phyloP scores from a whole-genome alignment of 2,113 vertebrate genomes.

The Gracilinanus agilis region DNA sequence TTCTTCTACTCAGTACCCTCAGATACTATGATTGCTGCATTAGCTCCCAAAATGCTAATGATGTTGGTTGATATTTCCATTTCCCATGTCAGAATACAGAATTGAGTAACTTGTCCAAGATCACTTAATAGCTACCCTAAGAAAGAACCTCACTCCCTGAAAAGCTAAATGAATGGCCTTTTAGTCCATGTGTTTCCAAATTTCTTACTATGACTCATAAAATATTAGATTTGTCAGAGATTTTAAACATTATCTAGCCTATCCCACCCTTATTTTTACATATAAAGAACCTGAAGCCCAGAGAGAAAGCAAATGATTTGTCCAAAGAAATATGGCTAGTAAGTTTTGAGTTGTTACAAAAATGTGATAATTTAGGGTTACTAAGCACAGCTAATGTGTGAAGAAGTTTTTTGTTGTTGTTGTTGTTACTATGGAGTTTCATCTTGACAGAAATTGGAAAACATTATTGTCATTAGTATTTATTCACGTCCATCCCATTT shows the following conservation, averaged over 20 bases:
- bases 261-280: neutral
- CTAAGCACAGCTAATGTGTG: neutral
- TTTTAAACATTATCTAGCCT: neutral
- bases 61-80: neutral
- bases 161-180: neutral
- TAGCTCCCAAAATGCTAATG: neutral
- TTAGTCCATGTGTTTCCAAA: neutral
- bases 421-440: neutral
- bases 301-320: neutral
- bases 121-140: neutral
- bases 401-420: neutral
- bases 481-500: conserved; percentile 9
- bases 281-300: neutral
- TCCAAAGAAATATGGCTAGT: neutral
- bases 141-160: neutral
- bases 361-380: neutral
- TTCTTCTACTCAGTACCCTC: neutral
- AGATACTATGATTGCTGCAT: neutral
- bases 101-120: neutral
- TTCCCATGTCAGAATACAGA: neutral
- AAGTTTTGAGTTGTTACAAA: neutral
- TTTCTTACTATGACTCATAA: neutral
- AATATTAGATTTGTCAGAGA: neutral
- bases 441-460: neutral
- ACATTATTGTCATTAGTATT: neutral